Percentiles rank a stretch among this genome's conserved stretches.
These are phyloP conservation scores for Amiota minor DNA, from an alignment of 2,888 invertebrate species.

Conservation along the genomic window DNA sequence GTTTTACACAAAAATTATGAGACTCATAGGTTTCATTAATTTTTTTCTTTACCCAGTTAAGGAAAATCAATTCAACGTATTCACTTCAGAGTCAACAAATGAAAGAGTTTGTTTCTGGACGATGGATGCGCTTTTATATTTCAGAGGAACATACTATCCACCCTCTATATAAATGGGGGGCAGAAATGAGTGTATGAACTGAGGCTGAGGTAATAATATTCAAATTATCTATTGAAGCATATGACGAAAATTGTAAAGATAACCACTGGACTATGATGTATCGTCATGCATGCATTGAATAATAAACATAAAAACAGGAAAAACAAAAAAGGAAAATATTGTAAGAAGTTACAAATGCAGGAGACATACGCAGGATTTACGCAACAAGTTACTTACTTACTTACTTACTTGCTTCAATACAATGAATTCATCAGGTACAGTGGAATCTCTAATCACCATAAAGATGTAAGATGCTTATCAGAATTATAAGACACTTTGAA, in stretches of 20 bases:
- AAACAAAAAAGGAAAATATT: constrained; percentile 32
- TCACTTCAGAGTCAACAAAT: constrained; percentile 5
- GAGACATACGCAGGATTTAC: constrained; percentile 43
- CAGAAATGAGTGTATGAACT: constrained; percentile 22
- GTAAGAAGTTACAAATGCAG: constrained; percentile 55
- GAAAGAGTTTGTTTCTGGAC: constrained; percentile 21
- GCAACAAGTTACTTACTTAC: constrained; percentile 55
- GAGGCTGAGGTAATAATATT: constrained; percentile 44
- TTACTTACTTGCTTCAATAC: constrained; percentile 33
- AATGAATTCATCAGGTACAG: too few species aligned
- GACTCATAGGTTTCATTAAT: constrained; percentile 17
- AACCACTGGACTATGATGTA: constrained; percentile 48
- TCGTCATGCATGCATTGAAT: constrained; percentile 56
- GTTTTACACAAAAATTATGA: constrained; percentile 23
- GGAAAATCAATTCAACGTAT: constrained; percentile 17
- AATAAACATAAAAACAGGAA: constrained; percentile 46
- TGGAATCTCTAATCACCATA: too few species aligned
- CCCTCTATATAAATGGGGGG: not conserved
- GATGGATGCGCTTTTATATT: constrained; percentile 30
- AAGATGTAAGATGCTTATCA: too few species aligned
- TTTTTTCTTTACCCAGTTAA: not conserved
- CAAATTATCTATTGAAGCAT: constrained; percentile 61
- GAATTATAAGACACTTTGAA: too few species aligned
- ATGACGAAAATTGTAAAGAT: constrained; percentile 41
- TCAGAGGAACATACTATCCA: not conserved